Conservation (phyloP, 2,797 vertebrate genomes). For the Urophycis tenuis region DNA sequence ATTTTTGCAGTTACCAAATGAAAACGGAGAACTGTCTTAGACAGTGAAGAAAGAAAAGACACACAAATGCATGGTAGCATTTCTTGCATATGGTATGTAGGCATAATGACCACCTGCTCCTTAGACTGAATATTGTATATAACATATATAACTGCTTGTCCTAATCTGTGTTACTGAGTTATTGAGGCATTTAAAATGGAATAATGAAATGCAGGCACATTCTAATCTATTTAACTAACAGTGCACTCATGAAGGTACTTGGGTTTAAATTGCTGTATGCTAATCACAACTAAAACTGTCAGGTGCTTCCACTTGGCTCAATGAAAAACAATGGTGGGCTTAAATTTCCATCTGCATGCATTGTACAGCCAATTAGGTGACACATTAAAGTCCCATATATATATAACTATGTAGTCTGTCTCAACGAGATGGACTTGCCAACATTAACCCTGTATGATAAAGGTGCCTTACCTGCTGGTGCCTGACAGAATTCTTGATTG, state of each 20-base stretch:
- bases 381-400: background rate
- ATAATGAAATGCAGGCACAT: background rate
- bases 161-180: background rate
- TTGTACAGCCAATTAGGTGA: background rate
- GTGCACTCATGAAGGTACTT: background rate
- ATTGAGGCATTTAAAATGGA: background rate
- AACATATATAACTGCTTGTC: background rate
- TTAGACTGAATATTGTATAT: background rate
- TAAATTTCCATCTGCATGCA: background rate
- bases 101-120: background rate
- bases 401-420: background rate
- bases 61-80: background rate
- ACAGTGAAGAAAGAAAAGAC: no score
- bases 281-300: background rate
- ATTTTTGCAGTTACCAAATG: no score
- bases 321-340: background rate
- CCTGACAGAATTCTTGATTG: background rate
- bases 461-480: background rate
- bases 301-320: background rate
- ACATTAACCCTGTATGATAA: background rate
- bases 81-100: background rate
- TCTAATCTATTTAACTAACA: background rate
- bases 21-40: no score
- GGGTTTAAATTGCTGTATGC: background rate
- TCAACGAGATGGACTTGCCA: background rate